Evolutionary conservation across 1,140 invertebrate genomes (phyloP).

Genomic region (Steinernema khuongi): DNA sequence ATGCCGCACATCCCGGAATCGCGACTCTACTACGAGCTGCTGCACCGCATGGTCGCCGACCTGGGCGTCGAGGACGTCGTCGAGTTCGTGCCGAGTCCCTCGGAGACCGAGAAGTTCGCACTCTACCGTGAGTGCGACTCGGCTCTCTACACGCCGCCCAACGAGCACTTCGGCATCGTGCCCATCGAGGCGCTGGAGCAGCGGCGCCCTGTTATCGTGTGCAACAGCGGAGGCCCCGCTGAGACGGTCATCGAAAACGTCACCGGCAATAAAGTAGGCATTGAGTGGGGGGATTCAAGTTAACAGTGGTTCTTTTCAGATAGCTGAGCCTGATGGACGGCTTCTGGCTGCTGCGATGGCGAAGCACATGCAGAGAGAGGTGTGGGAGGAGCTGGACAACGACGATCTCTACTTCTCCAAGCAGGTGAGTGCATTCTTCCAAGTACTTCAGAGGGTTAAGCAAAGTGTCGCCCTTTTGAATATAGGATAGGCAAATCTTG

Average conservation of each 20-base stretch:
- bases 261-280: constrained; percentile 49
- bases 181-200: constrained; percentile 58
- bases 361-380: constrained; percentile 47
- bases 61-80: constrained; percentile 47
- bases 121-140: constrained; percentile 54
- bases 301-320: constrained; percentile 31
- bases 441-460: too few relatives aligned
- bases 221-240: constrained; percentile 55
- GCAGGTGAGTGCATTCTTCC: constrained; percentile 39
- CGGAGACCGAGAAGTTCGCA: constrained; percentile 49
- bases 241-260: constrained; percentile 56
- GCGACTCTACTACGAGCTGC: constrained; percentile 50
- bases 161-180: constrained; percentile 58
- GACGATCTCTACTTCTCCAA: constrained; percentile 43
- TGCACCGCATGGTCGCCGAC: constrained; percentile 39
- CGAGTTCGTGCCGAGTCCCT: constrained; percentile 51
- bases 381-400: constrained; percentile 49
- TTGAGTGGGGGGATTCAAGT: neutral
- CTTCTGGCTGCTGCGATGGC: constrained; percentile 57
- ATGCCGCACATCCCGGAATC: constrained; percentile 59
- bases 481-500: too few relatives aligned
- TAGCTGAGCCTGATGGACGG: constrained; percentile 47
- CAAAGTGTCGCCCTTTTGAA: neutral
- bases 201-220: constrained; percentile 56
- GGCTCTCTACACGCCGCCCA: constrained; percentile 56